Evolutionary conservation across 64 coral and sea anemone species (phyloP), one percentile per base, ranked within the genome.

Genomic region (Pocillopora verrucosa): DNA sequence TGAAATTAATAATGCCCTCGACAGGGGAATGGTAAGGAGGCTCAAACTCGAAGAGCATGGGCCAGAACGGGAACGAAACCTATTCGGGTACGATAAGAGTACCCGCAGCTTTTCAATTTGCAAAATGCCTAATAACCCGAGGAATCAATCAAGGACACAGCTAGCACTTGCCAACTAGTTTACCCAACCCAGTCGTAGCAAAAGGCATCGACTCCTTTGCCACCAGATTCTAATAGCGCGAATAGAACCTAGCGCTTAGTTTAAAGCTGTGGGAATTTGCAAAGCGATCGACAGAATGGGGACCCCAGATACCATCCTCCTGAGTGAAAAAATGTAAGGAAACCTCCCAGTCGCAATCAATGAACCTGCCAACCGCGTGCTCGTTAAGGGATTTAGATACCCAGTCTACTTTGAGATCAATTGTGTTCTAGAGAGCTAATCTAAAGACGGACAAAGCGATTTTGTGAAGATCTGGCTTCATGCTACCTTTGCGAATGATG

Each of bases 181-280:
- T 51, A 3, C 41, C 41, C 41, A 51, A 51, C 41, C 41, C 41
- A 51, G 41, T 51, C 60, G n/a, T 70, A 16, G 34, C 62, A 78
- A 89, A 80, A 89, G 11, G 76, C 76, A 1, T 81, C 87, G 13
- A 89, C 76, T 1, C 51, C 72, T 25, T 79, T 37, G 2, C 59
- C 22, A 37, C 60, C 10, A 76, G 87, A 16, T 75, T 75, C 36
- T 75, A 79, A 58, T 61, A 68, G 36, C 87, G 67, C 15, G 88
- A 89, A 64, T 76, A 89, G 19, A 89, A 89, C 74, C 76, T 89
- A 26, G 62, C 14, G 4, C 30, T 30, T 30, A 89, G 20, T 60
- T 89, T 76, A 15, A 5, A n/a, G 13, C 61, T 65, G 36, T 59
- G n/a, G n/a, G 16, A 77, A 77, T 77, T 89, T 0, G 38, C 20